Percentiles rank a stretch among this genome's conserved stretches.
phyloP scores from a whole-genome alignment of 2,113 vertebrate species.

The Peromyscus leucopus region DNA sequence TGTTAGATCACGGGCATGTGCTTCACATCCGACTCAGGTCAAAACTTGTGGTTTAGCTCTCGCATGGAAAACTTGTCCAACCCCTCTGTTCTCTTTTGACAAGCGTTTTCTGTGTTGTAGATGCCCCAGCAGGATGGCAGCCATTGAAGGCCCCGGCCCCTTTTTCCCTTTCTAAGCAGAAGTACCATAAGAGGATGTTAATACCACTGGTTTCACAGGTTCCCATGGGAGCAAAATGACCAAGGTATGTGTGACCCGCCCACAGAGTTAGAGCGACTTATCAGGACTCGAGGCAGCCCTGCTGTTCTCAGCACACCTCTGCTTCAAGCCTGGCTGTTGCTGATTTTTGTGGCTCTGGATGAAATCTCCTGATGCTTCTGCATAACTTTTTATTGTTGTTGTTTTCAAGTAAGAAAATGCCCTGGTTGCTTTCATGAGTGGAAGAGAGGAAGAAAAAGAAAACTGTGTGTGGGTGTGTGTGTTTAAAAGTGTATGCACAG shows the following conservation, averaged over 20 bases:
- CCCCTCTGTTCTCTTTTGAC: not conserved
- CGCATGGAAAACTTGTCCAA: not conserved
- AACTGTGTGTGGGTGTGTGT: not conserved
- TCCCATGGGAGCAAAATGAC: not conserved
- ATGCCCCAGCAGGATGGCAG: not conserved
- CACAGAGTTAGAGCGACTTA: not conserved
- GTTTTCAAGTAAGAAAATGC: slow-evolving; percentile 37
- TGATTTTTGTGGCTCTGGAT: slow-evolving; percentile 3
- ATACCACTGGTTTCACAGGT: not conserved
- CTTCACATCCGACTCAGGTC: not conserved
- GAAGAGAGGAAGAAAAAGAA: not conserved
- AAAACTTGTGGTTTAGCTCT: not conserved
- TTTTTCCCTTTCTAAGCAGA: not conserved
- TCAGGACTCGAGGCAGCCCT: not conserved
- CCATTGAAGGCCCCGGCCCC: not conserved
- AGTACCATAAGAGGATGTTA: not conserved
- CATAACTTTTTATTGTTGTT: not conserved
- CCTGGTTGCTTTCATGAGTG: not conserved
- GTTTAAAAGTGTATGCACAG: not conserved
- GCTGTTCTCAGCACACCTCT: not conserved
- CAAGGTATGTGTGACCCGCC: not conserved
- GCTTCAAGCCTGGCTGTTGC: not conserved
- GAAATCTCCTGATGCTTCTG: not conserved
- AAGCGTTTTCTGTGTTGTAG: not conserved
- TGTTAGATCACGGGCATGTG: not conserved